These are phyloP conservation scores for Alethe castanea DNA, from an alignment of 2,113 vertebrate genomes.

Conservation along the genomic window DNA sequence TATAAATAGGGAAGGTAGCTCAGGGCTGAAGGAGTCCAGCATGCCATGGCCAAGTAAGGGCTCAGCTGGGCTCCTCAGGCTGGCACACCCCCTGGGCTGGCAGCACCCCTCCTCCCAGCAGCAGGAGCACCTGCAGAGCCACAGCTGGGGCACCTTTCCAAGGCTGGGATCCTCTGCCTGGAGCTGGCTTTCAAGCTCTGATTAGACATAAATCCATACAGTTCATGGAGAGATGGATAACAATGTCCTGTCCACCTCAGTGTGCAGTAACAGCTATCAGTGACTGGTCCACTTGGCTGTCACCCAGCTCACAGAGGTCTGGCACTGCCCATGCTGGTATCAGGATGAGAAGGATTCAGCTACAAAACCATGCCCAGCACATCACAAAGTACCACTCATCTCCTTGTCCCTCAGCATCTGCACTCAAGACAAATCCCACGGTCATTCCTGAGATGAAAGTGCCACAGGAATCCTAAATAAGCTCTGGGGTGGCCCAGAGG, in stretches of 20 bases:
- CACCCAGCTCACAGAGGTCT: not conserved
- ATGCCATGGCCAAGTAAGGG: not conserved
- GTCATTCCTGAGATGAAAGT: not conserved
- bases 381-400: not conserved
- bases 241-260: fast-evolving
- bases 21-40: not conserved
- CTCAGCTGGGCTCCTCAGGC: not conserved
- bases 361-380: not conserved
- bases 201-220: not conserved
- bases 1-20: not conserved
- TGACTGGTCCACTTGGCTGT: not conserved
- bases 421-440: not conserved
- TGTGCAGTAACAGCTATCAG: fast-evolving
- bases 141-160: not conserved
- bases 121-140: not conserved
- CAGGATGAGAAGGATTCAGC: not conserved
- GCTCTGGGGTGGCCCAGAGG: not conserved
- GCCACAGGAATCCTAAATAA: not conserved
- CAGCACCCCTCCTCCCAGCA: not conserved
- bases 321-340: not conserved
- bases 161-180: not conserved
- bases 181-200: not conserved
- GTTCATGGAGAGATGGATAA: not conserved
- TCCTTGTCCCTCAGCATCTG: not conserved
- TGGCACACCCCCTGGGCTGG: not conserved